Percentiles rank a stretch among this genome's conserved stretches.
Conservation (phyloP, 2,113 vertebrate species). For the Crypturellus undulatus region DNA sequence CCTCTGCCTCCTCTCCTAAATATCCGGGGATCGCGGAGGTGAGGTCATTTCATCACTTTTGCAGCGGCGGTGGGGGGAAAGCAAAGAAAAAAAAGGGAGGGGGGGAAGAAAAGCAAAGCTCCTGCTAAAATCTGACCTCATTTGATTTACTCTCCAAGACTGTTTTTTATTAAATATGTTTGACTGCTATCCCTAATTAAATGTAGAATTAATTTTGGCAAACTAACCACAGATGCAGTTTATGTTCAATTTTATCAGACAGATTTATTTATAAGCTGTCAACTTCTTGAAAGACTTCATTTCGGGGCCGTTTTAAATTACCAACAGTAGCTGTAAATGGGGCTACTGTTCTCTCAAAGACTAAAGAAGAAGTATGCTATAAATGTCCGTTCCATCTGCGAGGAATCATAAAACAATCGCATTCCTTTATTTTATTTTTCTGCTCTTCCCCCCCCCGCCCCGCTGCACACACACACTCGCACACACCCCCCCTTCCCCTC, state of each 20-base stretch:
- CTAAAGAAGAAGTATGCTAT: constrained; percentile 85
- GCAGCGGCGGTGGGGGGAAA: background rate
- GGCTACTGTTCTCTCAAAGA: constrained; percentile 84
- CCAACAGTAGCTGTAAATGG: constrained; percentile 88
- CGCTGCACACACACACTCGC: too few relatives aligned
- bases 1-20: constrained; percentile 28
- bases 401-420: constrained; percentile 87
- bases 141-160: constrained; percentile 83
- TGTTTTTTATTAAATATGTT: constrained; percentile 89
- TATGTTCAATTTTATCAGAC: constrained; percentile 88
- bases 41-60: constrained; percentile 72
- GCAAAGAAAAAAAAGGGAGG: fast-evolving
- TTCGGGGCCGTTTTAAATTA: constrained; percentile 87
- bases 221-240: constrained; percentile 86
- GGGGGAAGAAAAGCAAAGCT: constrained; percentile 19
- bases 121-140: constrained; percentile 81
- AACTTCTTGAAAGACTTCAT: constrained; percentile 88
- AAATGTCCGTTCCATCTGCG: constrained; percentile 85
- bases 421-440: constrained; percentile 83
- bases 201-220: constrained; percentile 88
- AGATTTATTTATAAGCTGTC: constrained; percentile 90
- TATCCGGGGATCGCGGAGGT: constrained; percentile 68
- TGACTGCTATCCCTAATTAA: constrained; percentile 88
- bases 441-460: too few relatives aligned
- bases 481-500: background rate